Percentiles rank a stretch among this genome's conserved stretches.
These are phyloP conservation scores for Gymnothorax reevesii DNA, from an alignment of 2,797 vertebrate genomes.

Conservation along the genomic window DNA sequence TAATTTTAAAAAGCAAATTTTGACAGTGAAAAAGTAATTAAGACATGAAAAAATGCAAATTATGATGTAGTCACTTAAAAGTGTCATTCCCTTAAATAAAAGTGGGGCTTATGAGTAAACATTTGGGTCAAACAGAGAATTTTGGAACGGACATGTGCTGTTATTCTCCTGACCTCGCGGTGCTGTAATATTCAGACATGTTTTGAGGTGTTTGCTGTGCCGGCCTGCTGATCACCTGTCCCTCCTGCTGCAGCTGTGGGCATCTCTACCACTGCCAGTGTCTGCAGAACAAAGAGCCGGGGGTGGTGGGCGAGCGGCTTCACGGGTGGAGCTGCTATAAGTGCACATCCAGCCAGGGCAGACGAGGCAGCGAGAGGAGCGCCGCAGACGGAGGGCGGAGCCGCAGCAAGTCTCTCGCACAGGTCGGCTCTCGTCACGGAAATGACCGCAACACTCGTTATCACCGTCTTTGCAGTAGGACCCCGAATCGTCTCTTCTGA, in stretches of 20 bases:
- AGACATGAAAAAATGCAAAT: neutral
- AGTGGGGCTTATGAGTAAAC: neutral
- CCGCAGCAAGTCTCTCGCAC: slow-evolving; percentile 73
- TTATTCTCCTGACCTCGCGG: neutral
- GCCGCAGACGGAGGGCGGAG: slow-evolving; percentile 66
- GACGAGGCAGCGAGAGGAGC: slow-evolving; percentile 67
- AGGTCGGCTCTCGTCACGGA: slow-evolving; percentile 72
- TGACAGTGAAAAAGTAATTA: neutral
- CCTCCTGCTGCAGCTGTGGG: slow-evolving; percentile 79
- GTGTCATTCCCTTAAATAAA: neutral
- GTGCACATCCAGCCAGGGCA: slow-evolving; percentile 83
- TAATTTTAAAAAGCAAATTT: neutral
- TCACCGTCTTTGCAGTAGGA: neutral
- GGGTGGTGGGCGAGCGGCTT: slow-evolving; percentile 62
- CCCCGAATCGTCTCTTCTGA: neutral
- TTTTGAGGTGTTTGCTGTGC: neutral
- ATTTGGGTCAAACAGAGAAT: neutral
- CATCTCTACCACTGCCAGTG: slow-evolving; percentile 94
- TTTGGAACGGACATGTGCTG: neutral
- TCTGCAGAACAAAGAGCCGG: slow-evolving; percentile 84
- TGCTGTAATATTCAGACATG: neutral
- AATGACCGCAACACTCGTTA: neutral
- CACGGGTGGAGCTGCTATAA: slow-evolving; percentile 90
- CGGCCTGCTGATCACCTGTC: too few species aligned
- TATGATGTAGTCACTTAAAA: neutral